Base-by-base conservation (phyloP, 2,888 invertebrate genomes). In the Nowickia ferox region DNA sequence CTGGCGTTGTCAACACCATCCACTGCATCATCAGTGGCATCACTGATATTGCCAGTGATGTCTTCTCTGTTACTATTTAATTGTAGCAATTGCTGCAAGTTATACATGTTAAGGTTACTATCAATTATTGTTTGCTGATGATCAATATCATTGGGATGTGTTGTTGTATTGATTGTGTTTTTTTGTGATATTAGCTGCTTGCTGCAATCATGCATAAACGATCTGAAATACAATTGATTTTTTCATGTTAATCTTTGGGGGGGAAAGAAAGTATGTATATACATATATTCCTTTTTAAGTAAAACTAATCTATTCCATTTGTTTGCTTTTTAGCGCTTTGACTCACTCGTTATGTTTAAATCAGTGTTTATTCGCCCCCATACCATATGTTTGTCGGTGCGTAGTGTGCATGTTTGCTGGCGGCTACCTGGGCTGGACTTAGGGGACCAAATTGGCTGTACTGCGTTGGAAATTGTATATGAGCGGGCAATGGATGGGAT, bases 401-500 rank as follows among this genome's bases (percentile, higher is more conserved):
- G 88, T 92, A 93, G 88, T 92, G 93, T 87, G 92, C 92, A 90
- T 93, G 93, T 87, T 93, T 93, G 90, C 90, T 93, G 88, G 92
- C 91, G 86, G 92, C 91, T 88, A 93, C 93, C 89, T 93, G 93
- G 48, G 93, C 93, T 84, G 93, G 93, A 91, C 93, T 93, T 79
- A 93, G 88, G 66, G 93, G 93, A 87, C 92, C 93, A 90, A 93
- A 93, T 90, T 93, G 93, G 89, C 93, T 94, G 89, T 95, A 95
- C 88, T 95, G 95, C 40, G 95, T 94, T 79, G 95, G 95, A 90
- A 96, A 96, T 92, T 96, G 96, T 93, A 97, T 95, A 92, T 97
- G 97, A 10, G 97, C 97, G 86, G 97, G 97, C 89, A 97, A 93
- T 63, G 96, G 96, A 93, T 97, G 96, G 69, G 95, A 94, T 85